Evolutionary conservation across 2,113 vertebrate species (phyloP).

Genomic region (Nymphicus hollandicus): DNA sequence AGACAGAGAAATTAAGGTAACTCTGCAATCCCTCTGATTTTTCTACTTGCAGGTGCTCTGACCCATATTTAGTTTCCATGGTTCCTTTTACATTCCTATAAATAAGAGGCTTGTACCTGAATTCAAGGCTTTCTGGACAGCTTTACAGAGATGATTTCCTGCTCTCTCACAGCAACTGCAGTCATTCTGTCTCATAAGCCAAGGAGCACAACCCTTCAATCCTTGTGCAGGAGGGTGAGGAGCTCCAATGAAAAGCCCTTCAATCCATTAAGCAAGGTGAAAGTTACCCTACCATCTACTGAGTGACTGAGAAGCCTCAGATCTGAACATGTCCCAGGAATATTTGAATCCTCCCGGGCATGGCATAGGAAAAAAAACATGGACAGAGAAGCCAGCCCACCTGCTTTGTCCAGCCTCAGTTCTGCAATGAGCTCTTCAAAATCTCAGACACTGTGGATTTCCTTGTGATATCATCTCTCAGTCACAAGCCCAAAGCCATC

Average conservation of each 20-base stretch:
- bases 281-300: neutral
- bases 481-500: neutral
- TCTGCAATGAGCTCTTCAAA: neutral
- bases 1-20: neutral
- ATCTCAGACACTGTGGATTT: neutral
- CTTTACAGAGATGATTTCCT: conserved; percentile 38
- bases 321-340: neutral
- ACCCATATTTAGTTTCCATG: conserved; percentile 46
- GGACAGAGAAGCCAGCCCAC: neutral
- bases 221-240: neutral
- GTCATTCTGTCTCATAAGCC: conserved; percentile 9
- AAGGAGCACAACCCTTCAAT: neutral
- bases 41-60: neutral
- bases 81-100: conserved; percentile 47
- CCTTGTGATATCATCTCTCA: neutral
- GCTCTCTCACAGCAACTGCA: neutral
- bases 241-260: neutral
- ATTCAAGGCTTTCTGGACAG: conserved; percentile 39
- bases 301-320: neutral
- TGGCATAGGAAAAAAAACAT: neutral
- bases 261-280: neutral
- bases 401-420: neutral
- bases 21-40: neutral
- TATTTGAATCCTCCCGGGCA: neutral
- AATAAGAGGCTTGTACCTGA: conserved; percentile 18